Evolutionary conservation across 2,797 vertebrate genomes (phyloP).

Genomic region (Aphelocoma californica): DNA sequence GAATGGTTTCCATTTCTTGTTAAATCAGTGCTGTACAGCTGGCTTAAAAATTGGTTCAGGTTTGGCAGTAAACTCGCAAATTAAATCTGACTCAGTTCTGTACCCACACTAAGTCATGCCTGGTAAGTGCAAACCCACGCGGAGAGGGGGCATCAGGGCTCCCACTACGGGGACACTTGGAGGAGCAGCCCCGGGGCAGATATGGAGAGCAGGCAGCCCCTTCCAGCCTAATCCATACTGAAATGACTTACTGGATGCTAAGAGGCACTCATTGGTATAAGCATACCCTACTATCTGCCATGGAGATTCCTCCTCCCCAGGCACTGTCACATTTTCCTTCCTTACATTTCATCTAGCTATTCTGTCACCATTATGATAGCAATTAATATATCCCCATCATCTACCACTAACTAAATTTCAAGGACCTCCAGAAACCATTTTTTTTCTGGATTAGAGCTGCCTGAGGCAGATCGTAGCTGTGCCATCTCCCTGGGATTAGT

Average conservation of each 20-base stretch:
- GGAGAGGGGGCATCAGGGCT: not conserved
- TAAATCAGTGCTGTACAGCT: constrained; percentile 46
- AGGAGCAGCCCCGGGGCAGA: not conserved
- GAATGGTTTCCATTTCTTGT: constrained; percentile 56
- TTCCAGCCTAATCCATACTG: not conserved
- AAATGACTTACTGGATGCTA: not conserved
- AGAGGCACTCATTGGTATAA: fast-evolving
- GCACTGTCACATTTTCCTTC: not conserved
- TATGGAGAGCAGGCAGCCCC: fast-evolving
- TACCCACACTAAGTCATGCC: not conserved
- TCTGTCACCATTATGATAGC: not conserved
- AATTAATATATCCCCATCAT: not conserved
- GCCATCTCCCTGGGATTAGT: not conserved
- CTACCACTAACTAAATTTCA: not conserved
- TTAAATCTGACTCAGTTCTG: constrained; percentile 34
- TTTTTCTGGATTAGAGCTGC: not conserved
- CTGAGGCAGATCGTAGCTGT: not conserved
- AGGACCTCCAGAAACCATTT: not conserved
- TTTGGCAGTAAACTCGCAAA: constrained; percentile 8
- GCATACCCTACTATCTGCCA: not conserved
- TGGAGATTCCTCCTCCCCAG: not conserved
- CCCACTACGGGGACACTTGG: not conserved
- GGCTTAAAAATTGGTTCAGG: constrained; percentile 37
- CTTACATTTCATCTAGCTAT: not conserved
- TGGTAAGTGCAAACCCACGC: not conserved